Percentiles rank a stretch among this genome's conserved stretches.
These are phyloP conservation scores for Hedychridium roseum DNA, from an alignment of 2,888 invertebrate species.

Conservation along the genomic window DNA sequence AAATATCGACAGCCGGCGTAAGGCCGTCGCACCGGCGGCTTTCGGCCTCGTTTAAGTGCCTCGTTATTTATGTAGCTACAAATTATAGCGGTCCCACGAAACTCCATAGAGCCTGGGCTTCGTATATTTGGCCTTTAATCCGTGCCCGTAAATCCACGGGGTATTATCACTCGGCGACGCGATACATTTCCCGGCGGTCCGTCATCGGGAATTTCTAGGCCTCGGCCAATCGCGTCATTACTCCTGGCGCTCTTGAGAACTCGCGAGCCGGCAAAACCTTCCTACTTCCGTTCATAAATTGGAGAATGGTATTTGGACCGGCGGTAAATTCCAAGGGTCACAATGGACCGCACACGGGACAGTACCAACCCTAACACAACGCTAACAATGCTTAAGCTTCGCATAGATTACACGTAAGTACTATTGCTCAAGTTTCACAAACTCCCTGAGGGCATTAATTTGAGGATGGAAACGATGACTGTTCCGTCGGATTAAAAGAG, in stretches of 20 bases:
- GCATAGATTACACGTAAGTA: too few species aligned
- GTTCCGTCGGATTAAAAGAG: too few species aligned
- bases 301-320: constrained; percentile 6
- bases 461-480: too few species aligned
- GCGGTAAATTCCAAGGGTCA: constrained; percentile 5
- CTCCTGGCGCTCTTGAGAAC: too few species aligned
- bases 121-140: constrained; percentile 24
- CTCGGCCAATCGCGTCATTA: constrained; percentile 19
- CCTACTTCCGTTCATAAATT: constrained; percentile 12
- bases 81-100: constrained; percentile 23
- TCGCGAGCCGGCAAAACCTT: constrained; percentile 8
- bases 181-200: constrained; percentile 5
- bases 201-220: too few species aligned
- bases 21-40: constrained; percentile 11
- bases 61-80: constrained; percentile 34
- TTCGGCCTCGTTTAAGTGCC: constrained; percentile 27
- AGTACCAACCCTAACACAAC: too few species aligned
- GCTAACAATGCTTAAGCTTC: too few species aligned
- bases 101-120: too few species aligned
- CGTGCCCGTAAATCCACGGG: constrained; percentile 14
- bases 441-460: too few species aligned
- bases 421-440: too few species aligned
- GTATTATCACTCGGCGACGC: constrained; percentile 4
- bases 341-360: too few species aligned
- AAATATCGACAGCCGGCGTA: constrained; percentile 35